Evolutionary conservation across 2,888 invertebrate genomes (phyloP).

Genomic region (Lithophane socia): DNA sequence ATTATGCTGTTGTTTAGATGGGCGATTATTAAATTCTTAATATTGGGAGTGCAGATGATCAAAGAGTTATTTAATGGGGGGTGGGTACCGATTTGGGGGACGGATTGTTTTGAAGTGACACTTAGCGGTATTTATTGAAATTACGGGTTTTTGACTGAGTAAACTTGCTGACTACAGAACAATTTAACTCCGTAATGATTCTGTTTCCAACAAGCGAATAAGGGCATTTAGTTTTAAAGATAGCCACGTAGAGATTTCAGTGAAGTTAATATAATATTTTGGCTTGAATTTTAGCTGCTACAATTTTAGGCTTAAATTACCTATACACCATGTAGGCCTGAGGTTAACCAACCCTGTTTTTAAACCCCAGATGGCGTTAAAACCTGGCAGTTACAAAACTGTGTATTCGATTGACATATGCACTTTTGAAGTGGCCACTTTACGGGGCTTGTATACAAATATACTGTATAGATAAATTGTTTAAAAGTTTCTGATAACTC

Average conservation of each 20-base stretch:
- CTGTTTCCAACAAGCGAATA: slow-evolving; percentile 9
- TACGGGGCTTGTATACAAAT: neutral
- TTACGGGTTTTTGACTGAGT: slow-evolving; percentile 27
- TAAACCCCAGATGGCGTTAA: neutral
- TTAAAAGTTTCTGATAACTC: slow-evolving; percentile 15
- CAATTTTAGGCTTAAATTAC: neutral
- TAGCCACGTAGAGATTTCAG: neutral
- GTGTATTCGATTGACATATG: slow-evolving; percentile 6
- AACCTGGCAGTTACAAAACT: neutral
- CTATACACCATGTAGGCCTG: neutral
- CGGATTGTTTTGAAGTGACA: slow-evolving; percentile 46
- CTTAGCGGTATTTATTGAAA: slow-evolving; percentile 50
- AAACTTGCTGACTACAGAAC: neutral
- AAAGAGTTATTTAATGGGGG: slow-evolving; percentile 52
- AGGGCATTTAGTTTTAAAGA: neutral
- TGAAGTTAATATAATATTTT: neutral
- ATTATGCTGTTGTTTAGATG: slow-evolving; percentile 63
- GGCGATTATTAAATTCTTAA: slow-evolving; percentile 62
- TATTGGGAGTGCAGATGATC: slow-evolving; percentile 51
- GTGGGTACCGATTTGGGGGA: slow-evolving; percentile 14
- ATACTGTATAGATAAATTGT: slow-evolving; percentile 10
- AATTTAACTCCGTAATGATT: neutral
- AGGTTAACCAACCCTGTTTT: neutral
- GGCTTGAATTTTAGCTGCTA: neutral
- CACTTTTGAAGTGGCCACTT: slow-evolving; percentile 14